Evolutionary conservation across 2,113 vertebrate genomes (phyloP).

Genomic region (Motacilla tschutschensis): DNA sequence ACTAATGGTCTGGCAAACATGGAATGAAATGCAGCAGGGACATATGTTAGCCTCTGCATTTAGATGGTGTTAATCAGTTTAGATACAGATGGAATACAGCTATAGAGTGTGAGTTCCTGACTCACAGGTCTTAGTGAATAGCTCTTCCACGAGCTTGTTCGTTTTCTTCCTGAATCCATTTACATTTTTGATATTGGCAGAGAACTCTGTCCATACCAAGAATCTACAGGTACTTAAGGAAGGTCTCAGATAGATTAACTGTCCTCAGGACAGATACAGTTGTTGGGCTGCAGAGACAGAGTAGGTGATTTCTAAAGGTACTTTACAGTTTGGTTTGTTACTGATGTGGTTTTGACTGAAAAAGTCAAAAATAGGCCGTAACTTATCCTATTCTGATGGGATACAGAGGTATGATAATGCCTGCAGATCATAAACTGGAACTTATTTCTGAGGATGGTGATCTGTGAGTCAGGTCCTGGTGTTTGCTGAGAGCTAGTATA

Average conservation of each 20-base stretch:
- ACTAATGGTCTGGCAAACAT: background rate
- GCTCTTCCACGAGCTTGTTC: background rate
- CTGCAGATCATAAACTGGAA: background rate
- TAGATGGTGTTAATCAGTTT: background rate
- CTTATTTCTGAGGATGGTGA: background rate
- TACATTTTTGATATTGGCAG: background rate
- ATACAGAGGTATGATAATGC: background rate
- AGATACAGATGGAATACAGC: background rate
- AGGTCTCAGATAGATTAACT: background rate
- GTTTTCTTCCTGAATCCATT: background rate
- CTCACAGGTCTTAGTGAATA: background rate
- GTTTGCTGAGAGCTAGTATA: background rate
- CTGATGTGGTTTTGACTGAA: background rate
- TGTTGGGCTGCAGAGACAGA: background rate
- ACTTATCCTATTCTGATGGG: background rate
- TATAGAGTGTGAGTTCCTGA: background rate
- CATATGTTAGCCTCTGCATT: fast-evolving
- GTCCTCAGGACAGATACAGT: background rate
- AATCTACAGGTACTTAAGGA: background rate
- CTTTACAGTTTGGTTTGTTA: background rate
- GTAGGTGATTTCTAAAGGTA: background rate
- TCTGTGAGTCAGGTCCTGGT: background rate
- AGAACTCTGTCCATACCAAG: background rate
- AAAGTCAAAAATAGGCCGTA: background rate
- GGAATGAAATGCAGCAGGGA: background rate